Base-by-base conservation (phyloP, 2,113 vertebrate species). In the Glaucomys volans region DNA sequence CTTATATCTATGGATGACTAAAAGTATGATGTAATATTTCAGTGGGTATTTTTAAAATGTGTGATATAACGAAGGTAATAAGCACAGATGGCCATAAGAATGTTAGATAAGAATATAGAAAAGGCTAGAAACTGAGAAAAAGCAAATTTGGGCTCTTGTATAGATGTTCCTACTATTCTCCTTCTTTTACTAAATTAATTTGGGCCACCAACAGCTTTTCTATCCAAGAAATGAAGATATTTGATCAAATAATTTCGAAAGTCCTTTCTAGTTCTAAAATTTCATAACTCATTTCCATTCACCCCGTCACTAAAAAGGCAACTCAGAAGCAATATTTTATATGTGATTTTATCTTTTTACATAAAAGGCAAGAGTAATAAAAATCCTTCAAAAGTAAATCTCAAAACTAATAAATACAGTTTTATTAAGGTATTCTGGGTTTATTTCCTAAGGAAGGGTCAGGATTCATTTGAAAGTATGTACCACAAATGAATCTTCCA, bases 31-130 rank as follows among this genome's bases (percentile, higher is more conserved):
- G 12, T 0, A n/a, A 42, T 54, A 79, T 6, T 82, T 62, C 16
- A 95, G 22, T 57, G 35, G 17, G 2, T 88, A 87, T 74, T 95
- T 95, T 87, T 59, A 20, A 54, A 96, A 86, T 57, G 47, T 74
- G 72, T 72, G 24, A 76, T 47, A 76, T 47, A 75, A 86, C 44
- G 47, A 96, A 47, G 20, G 28, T 47, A 71, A 75, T 54, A 84
- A 80, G 35, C 47, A 94, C 54, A 95, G 50, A 69, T 42, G 71
- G 18, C 13, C 30, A 40, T 4, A 72, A 35, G 24, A 77, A 66
- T 37, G 13, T 90, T 87, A 57, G 69, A 8, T 66, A 44, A 85
- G 14, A 83, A 71, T 50, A 89, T 2, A 42, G 44, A 76, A 93
- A 66, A 42, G 14, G 17, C 50, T 16, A 47, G 47, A 54, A 28